phyloP scores from a whole-genome alignment of 2,113 vertebrate genomes.

The Alectura lathami region DNA sequence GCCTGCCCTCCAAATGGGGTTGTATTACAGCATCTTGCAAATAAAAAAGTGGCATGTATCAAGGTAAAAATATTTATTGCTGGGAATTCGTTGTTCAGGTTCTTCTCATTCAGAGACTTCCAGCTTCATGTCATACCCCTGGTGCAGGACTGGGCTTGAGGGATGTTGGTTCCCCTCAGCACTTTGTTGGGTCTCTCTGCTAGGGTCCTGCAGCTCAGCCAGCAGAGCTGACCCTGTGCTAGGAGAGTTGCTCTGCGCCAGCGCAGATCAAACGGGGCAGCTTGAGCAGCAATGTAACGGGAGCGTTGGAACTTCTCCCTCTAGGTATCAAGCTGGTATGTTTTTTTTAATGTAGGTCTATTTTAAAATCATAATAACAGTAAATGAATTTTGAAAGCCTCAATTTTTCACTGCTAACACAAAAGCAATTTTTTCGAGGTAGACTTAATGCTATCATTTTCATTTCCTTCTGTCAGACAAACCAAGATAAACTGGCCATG shows the following conservation, averaged over 20 bases:
- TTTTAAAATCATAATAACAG: background rate
- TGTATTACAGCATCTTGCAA: background rate
- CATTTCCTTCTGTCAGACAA: background rate
- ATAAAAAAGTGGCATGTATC: fast-evolving
- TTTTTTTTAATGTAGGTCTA: background rate
- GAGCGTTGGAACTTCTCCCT: background rate
- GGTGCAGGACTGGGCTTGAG: background rate
- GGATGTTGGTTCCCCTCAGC: background rate
- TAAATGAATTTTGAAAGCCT: conserved; percentile 1
- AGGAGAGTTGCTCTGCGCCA: background rate
- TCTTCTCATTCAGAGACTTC: background rate
- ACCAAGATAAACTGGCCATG: background rate
- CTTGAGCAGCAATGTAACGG: background rate
- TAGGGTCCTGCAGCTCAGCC: background rate
- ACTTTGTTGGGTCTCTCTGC: background rate
- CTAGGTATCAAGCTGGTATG: background rate
- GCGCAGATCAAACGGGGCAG: background rate
- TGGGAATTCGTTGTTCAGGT: background rate
- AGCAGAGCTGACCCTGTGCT: background rate
- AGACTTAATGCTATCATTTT: background rate
- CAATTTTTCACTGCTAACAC: background rate
- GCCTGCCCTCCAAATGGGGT: background rate
- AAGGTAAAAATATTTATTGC: background rate
- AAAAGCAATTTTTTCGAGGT: background rate
- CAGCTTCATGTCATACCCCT: background rate